Percentiles rank a stretch among this genome's conserved stretches.
Conservation (phyloP, 1,140 invertebrate species). For the Coelopa frigida region DNA sequence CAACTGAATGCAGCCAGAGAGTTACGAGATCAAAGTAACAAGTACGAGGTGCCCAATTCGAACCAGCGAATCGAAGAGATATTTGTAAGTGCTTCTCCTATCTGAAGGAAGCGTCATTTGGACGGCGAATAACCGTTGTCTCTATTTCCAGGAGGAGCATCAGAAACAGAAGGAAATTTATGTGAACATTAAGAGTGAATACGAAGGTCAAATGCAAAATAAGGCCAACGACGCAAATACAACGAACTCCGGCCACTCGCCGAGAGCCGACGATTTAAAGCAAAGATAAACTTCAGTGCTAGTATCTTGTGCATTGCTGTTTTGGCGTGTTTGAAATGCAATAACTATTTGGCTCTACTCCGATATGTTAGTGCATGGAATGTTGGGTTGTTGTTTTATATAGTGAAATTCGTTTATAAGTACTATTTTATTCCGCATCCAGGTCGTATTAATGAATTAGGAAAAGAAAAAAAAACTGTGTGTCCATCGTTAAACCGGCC, state of each 20-base stretch:
- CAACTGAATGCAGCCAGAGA: conserved; percentile 32
- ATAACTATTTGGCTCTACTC: no score
- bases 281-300: no score
- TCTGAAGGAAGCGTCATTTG: background rate
- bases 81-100: conserved; percentile 22
- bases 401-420: no score
- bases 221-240: conserved; percentile 13
- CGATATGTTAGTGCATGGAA: no score
- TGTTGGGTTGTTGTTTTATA: no score
- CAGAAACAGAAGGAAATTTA: conserved; percentile 35
- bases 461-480: no score
- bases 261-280: no score
- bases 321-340: no score
- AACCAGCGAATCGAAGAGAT: conserved; percentile 31
- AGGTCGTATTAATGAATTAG: no score
- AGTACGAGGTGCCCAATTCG: conserved; percentile 27
- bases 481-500: no score
- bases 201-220: conserved; percentile 32
- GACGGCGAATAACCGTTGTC: background rate
- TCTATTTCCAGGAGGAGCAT: conserved; percentile 28
- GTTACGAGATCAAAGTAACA: conserved; percentile 29
- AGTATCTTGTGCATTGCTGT: no score
- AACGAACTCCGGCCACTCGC: conserved; percentile 17
- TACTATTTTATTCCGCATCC: no score
- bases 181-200: conserved; percentile 39